These are phyloP conservation scores for Formica selysi DNA, from an alignment of 1,140 invertebrate genomes.

Conservation along the genomic window DNA sequence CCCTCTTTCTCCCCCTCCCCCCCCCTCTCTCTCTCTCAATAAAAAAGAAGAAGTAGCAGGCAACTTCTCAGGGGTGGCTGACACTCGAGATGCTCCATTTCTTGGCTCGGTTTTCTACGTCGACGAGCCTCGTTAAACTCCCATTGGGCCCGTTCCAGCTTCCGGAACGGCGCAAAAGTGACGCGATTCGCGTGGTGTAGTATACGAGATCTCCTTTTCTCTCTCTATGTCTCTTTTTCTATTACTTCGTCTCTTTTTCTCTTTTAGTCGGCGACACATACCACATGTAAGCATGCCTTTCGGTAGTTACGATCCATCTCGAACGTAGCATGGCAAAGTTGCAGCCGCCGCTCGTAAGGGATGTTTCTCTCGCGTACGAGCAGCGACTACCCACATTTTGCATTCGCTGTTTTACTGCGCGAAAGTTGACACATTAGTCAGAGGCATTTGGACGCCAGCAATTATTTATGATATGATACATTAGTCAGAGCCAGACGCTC, in stretches of 20 bases:
- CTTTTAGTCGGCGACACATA: neutral
- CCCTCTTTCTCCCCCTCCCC: neutral
- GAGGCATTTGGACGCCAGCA: conserved; percentile 10
- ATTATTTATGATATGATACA: conserved; percentile 46
- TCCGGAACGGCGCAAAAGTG: conserved; percentile 45
- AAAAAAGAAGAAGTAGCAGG: conserved; percentile 26
- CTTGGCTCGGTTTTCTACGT: conserved; percentile 68
- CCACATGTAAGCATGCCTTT: neutral
- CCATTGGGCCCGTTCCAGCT: conserved; percentile 73
- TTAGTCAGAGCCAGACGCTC: neutral
- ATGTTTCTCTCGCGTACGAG: conserved; percentile 5
- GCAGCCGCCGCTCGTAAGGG: conserved; percentile 20
- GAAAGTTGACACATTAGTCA: conserved; percentile 60
- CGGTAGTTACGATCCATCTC: conserved; percentile 27
- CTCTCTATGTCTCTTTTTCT: neutral
- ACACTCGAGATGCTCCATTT: conserved; percentile 62
- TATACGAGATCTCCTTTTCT: conserved; percentile 15
- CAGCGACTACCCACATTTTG: conserved; percentile 9
- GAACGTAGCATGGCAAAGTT: neutral
- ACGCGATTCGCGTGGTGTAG: conserved; percentile 32
- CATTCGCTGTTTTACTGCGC: conserved; percentile 39
- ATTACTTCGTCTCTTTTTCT: neutral
- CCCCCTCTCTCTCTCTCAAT: neutral
- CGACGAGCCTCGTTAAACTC: conserved; percentile 70
- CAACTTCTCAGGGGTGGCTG: conserved; percentile 42